Evolutionary conservation across 2,888 invertebrate genomes (phyloP).

Genomic region (Chouioia cunea): DNA sequence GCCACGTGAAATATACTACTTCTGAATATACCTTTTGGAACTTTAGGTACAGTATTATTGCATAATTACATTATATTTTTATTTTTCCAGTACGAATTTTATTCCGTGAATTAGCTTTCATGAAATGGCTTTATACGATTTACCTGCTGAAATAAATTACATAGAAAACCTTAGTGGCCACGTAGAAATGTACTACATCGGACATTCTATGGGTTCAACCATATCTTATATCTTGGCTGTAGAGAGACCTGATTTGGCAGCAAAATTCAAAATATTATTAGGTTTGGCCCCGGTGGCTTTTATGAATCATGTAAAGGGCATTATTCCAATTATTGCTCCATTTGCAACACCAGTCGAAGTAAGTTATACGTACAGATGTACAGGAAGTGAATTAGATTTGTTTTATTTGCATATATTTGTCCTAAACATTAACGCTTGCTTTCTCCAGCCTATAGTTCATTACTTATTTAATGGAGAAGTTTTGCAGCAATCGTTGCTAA

Average conservation of each 20-base stretch:
- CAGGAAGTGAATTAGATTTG: too few relatives aligned
- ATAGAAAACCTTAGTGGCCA: conserved; percentile 68
- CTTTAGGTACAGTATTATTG: conserved; percentile 4
- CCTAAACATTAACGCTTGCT: too few relatives aligned
- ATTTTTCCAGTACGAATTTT: neutral
- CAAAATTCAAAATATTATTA: conserved; percentile 77
- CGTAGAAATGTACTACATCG: conserved; percentile 55
- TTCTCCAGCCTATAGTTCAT: neutral
- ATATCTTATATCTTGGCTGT: conserved; percentile 80
- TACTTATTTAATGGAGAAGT: neutral
- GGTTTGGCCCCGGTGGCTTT: conserved; percentile 78
- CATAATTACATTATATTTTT: neutral
- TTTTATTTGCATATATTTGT: too few relatives aligned
- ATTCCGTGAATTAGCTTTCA: conserved; percentile 87
- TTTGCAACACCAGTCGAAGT: too few relatives aligned
- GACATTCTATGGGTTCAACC: conserved; percentile 74
- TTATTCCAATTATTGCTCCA: too few relatives aligned
- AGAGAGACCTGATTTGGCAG: conserved; percentile 75
- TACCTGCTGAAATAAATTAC: conserved; percentile 76
- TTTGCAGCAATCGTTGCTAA: neutral
- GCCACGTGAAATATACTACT: neutral
- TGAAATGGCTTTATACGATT: conserved; percentile 87
- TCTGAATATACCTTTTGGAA: conserved; percentile 3
- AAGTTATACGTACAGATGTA: too few relatives aligned
- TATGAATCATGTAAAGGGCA: conserved; percentile 59